Evolutionary conservation across 1,140 invertebrate genomes (phyloP), one percentile per base, ranked within the genome.

Genomic region (Anoplolepis gracilipes): DNA sequence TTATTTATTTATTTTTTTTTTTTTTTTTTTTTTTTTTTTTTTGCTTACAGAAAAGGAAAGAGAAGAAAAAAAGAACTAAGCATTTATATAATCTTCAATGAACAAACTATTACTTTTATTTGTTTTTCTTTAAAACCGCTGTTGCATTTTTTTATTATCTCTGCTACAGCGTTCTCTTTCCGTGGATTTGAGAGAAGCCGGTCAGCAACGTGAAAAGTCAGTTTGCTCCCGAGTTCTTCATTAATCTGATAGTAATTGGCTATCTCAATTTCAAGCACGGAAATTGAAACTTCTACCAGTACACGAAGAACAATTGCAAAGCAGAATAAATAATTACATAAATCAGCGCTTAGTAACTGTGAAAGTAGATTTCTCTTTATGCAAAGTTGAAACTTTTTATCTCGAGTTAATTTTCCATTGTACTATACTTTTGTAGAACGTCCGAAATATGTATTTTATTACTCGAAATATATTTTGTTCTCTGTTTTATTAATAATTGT

Each of bases 221-320:
- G 25, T 82, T 82, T n/a, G 25, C n/a, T 82, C 25, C 36, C 39
- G 36, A 73, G 25, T 59, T 42, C 36, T 73, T 82, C 67, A 82
- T 82, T 82, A 82, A 82, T 82, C 78, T 42, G 78, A 82, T 42
- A 82, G 28, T 82, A 82, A 79, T 82, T 82, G 55, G 65, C 78
- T 82, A n/a, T 25, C 33, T 42, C 53, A 82, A 55, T 36, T 73
- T 72, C 36, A 82, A 82, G 36, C 78, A 36, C 67, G 25, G 36
- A 33, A 72, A 82, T 72, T 72, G 78, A 72, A 82, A 59, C 36
- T 73, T 72, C 8, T 33, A 69, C 16, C 11, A 69, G 64, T 64
- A 69, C 77, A 57, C 30, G 76, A 22, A 36, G 62, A 59, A 81
- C 49, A 81, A 81, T 81, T 28, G 25, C 36, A 42, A n/a, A 73